A percentile compares a stretch with the other conserved stretches of the same genome.
Conservation (phyloP, 2,113 vertebrate species). For the Jacana jacana region DNA sequence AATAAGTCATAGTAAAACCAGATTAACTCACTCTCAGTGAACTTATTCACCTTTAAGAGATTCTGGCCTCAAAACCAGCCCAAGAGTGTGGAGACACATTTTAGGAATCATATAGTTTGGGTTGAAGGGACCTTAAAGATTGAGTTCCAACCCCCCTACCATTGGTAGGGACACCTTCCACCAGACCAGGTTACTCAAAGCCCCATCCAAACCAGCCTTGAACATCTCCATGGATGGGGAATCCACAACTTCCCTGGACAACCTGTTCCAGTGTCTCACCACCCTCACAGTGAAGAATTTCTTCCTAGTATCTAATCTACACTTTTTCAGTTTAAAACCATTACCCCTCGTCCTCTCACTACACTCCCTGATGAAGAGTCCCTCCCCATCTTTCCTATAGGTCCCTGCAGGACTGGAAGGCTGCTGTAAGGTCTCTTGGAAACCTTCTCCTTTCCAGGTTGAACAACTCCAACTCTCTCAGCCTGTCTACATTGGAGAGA, state of each 20-base stretch:
- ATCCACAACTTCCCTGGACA: background rate
- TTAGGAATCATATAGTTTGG: background rate
- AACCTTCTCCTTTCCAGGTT: background rate
- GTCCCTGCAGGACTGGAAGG: background rate
- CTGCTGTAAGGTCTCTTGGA: background rate
- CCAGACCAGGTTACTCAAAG: background rate
- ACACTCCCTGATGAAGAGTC: background rate
- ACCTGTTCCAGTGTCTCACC: background rate
- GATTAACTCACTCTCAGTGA: background rate
- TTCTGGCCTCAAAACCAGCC: background rate
- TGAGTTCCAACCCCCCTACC: background rate
- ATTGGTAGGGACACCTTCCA: background rate
- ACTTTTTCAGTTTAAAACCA: background rate
- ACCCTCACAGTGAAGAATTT: background rate
- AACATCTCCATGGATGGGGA: background rate
- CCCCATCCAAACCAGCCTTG: background rate
- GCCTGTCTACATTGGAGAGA: background rate
- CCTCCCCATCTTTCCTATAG: background rate
- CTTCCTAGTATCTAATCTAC: background rate
- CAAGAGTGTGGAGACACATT: background rate
- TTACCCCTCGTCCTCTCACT: background rate
- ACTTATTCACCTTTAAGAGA: background rate
- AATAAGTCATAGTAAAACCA: background rate
- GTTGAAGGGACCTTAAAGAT: background rate
- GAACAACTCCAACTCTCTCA: background rate